Conservation (phyloP, 2,113 vertebrate genomes). For the Hystrix brachyura region DNA sequence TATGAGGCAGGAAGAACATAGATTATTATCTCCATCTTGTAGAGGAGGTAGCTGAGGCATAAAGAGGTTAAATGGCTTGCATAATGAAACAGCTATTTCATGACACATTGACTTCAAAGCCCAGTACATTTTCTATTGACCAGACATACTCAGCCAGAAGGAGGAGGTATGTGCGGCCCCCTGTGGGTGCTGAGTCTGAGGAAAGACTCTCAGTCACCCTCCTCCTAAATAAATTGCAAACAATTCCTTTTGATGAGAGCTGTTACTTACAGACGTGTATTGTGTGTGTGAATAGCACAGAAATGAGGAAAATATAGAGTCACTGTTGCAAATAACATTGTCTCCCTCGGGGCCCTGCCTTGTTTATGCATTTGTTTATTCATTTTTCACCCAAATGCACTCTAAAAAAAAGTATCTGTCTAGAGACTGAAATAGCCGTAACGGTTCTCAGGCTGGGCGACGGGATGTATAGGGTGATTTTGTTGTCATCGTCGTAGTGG, state of each 20-base stretch:
- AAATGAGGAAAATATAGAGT: background rate
- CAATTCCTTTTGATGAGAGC: background rate
- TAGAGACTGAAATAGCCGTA: background rate
- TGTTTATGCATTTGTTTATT: background rate
- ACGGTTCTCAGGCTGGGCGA: background rate
- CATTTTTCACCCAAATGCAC: constrained; percentile 1
- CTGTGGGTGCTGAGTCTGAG: background rate
- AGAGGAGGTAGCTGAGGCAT: background rate
- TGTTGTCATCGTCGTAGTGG: background rate
- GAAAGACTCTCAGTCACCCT: background rate
- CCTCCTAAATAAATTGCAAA: constrained; percentile 22
- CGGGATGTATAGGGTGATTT: background rate
- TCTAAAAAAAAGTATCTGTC: background rate
- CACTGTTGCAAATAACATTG: background rate
- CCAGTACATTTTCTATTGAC: background rate
- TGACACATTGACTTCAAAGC: background rate
- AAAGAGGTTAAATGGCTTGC: background rate
- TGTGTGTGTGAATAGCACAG: background rate
- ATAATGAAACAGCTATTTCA: constrained; percentile 3
- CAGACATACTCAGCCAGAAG: background rate
- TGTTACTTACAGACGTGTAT: background rate
- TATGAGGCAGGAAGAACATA: background rate
- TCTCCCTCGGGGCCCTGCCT: background rate
- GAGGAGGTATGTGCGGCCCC: background rate
- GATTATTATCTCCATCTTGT: background rate